These are phyloP conservation scores for Steatocranus sp. DNA, from an alignment of 2,797 vertebrate species.

Conservation along the genomic window DNA sequence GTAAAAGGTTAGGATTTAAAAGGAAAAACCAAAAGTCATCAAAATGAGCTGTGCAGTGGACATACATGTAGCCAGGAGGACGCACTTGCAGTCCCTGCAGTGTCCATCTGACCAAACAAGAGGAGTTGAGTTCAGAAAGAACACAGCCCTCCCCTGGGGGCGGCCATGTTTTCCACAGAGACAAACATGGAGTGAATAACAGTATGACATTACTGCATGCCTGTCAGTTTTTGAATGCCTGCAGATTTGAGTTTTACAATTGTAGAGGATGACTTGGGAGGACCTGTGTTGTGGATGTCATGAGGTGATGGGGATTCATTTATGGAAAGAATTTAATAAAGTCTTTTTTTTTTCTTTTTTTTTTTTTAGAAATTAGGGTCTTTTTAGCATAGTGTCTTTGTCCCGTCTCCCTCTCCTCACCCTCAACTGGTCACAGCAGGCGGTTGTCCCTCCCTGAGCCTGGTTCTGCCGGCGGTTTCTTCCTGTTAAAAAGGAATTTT, in stretches of 20 bases:
- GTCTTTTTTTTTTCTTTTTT: accelerated
- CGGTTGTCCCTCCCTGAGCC: background rate
- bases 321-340: background rate
- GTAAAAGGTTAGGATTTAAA: background rate
- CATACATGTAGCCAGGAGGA: conserved; percentile 26
- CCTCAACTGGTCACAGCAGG: accelerated
- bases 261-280: background rate
- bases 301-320: background rate
- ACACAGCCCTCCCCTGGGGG: conserved; percentile 12
- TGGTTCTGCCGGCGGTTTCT: accelerated
- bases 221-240: background rate
- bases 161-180: conserved; percentile 32
- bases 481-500: background rate
- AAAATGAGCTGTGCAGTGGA: conserved; percentile 25
- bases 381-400: background rate
- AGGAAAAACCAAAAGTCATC: background rate
- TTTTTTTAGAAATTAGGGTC: background rate
- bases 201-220: conserved; percentile 20
- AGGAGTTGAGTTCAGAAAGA: conserved; percentile 45
- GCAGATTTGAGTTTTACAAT: background rate
- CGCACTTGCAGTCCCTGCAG: conserved; percentile 29
- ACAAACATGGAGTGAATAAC: background rate
- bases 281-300: background rate
- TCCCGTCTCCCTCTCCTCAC: background rate
- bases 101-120: conserved; percentile 71